Percentiles rank a stretch among this genome's conserved stretches.
phyloP scores from a whole-genome alignment of 1,140 invertebrate species.

The Orchestia grillus region DNA sequence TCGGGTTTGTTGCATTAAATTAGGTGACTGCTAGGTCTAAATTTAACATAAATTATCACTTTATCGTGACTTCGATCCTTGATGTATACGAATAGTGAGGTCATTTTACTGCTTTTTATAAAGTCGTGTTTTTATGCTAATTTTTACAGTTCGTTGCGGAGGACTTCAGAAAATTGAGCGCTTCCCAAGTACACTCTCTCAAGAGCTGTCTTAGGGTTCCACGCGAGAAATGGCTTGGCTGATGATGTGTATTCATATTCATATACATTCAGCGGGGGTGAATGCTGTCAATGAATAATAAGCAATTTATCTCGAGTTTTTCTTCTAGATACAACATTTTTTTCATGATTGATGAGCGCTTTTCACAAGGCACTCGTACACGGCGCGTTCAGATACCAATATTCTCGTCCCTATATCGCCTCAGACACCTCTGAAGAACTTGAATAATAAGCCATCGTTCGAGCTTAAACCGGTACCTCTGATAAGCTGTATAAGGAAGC shows the following conservation, averaged over 20 bases:
- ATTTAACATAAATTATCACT: not conserved
- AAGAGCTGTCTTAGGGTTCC: not conserved
- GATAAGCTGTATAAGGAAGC: not conserved
- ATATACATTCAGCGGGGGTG: not conserved
- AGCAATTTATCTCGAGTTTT: not conserved
- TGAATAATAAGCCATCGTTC: not conserved
- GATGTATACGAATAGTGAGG: not conserved
- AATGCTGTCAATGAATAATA: not conserved
- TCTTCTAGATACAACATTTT: not conserved
- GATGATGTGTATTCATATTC: not conserved
- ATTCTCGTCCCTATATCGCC: not conserved
- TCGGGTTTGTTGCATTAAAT: no score
- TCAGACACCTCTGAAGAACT: not conserved
- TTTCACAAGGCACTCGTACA: not conserved
- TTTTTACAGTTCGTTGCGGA: not conserved
- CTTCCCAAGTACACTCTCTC: not conserved
- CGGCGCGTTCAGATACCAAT: not conserved
- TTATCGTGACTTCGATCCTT: not conserved
- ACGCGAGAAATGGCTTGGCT: not conserved
- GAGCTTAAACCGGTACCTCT: not conserved
- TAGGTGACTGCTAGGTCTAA: no score
- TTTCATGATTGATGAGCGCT: not conserved
- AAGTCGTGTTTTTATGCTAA: not conserved
- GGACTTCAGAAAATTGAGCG: not conserved
- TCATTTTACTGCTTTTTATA: not conserved